A percentile compares a stretch with the other conserved stretches of the same genome.
Evolutionary conservation across 2,888 invertebrate genomes (phyloP).

Genomic region (Thymelicus acteon): DNA sequence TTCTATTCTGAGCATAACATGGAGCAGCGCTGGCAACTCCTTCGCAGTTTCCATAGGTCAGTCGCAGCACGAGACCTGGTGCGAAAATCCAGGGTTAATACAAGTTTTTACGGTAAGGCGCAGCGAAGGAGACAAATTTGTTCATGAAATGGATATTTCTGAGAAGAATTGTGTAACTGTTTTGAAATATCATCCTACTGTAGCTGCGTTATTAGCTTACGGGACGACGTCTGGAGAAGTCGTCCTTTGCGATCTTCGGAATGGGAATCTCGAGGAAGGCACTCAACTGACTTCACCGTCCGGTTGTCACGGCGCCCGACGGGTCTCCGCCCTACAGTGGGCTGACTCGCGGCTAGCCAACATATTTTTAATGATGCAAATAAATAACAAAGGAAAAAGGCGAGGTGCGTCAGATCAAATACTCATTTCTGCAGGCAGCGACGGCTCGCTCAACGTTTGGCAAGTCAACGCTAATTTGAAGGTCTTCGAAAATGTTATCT

Average conservation of each 20-base stretch:
- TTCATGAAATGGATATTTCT: constrained; percentile 60
- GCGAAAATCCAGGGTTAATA: constrained; percentile 67
- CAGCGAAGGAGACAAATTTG: constrained; percentile 78
- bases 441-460: constrained; percentile 67
- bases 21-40: constrained; percentile 71
- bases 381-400: constrained; percentile 61
- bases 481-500: constrained; percentile 62
- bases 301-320: constrained; percentile 63
- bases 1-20: constrained; percentile 61
- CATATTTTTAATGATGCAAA: constrained; percentile 62
- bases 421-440: constrained; percentile 45
- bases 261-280: constrained; percentile 50
- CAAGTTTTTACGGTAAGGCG: constrained; percentile 64
- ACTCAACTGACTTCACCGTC: constrained; percentile 61
- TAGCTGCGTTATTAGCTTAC: constrained; percentile 67
- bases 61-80: constrained; percentile 70
- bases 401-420: constrained; percentile 67
- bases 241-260: constrained; percentile 62
- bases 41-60: constrained; percentile 67
- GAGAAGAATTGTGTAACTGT: constrained; percentile 71
- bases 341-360: constrained; percentile 63
- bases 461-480: constrained; percentile 64
- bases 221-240: constrained; percentile 72
- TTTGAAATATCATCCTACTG: constrained; percentile 64
- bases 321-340: constrained; percentile 65